Evolutionary conservation across 2,113 vertebrate genomes (phyloP), one percentile per base, ranked within the genome.

Genomic region (Gallinago paraguaiae): DNA sequence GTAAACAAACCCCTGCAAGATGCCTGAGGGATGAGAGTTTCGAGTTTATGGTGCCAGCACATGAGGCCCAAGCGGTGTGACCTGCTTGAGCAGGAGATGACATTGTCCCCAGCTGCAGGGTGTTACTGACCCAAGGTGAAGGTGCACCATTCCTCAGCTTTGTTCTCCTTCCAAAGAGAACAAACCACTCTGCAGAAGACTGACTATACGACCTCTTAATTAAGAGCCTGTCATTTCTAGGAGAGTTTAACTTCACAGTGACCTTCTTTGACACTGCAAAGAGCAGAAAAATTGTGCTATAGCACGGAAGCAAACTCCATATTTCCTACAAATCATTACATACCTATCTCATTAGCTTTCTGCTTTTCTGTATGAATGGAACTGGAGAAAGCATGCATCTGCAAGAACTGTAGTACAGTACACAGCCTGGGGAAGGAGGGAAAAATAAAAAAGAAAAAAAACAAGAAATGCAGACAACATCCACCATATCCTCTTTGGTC

Each of bases 151-250:
- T 64, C 61, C 11, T 72, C 45, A 68, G 28, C 67, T 95, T 90
- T 93, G 46, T 67, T 94, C 78, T 87, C 53, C 63, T 77, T 88
- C 93, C 79, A 91, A 91, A 79, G 37, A 87, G 54, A 87, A 91
- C 37, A 82, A 87, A 82, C 9, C 6, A 90, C 19, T 69, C 50
- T 33, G 37, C n/a, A 72, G n/a, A 91, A 76, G 33, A 65, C 10
- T n/a, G 27, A 90, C 18, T 79, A 60, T 13, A 41, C 7, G 56
- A 86, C 67, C 61, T 91, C 45, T 76, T 85, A 91, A 92, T 87
- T 88, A 87, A 91, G 17, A 91, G 35, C 10, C 7, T 65, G 4
- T 41, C 65, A 82, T 41, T 72, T 87, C 31, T 60, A 72, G 79
- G 68, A 45, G 4, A 79, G 53, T 93, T 82, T 89, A 57, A 91